Percentiles rank a stretch among this genome's conserved stretches.
Evolutionary conservation across 2,113 vertebrate species (phyloP).

Genomic region (Clupea harengus): DNA sequence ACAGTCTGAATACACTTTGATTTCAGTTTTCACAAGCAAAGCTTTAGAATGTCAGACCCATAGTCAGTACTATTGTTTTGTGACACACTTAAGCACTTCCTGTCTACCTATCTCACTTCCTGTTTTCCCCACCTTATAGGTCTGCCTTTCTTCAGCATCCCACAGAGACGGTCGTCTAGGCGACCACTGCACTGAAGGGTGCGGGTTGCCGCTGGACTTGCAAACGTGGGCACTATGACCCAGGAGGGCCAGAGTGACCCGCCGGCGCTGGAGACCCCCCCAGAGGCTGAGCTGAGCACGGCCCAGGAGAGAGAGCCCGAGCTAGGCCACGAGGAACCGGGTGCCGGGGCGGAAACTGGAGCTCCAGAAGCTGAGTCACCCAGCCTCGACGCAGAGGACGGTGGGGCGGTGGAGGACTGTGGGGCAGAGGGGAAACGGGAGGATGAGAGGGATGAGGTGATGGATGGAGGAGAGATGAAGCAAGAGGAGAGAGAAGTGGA

Average conservation of each 20-base stretch:
- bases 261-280: slow-evolving; percentile 57
- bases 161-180: background rate
- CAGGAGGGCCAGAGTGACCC: slow-evolving; percentile 73
- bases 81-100: background rate
- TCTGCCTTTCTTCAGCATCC: background rate
- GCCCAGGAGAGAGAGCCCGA: slow-evolving; percentile 37
- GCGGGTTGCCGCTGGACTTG: background rate
- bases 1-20: background rate
- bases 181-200: background rate
- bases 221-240: slow-evolving; percentile 69
- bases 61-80: background rate
- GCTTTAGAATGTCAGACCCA: background rate
- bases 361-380: background rate
- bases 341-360: slow-evolving; percentile 12
- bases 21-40: background rate
- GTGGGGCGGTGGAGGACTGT: slow-evolving; percentile 3
- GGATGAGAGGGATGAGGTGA: slow-evolving; percentile 35
- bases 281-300: slow-evolving; percentile 40
- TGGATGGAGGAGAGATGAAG: background rate
- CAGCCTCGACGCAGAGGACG: slow-evolving; percentile 15
- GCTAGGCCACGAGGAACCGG: slow-evolving; percentile 19
- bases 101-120: background rate
- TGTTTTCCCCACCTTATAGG: background rate
- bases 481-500: background rate
- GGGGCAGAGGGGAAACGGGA: slow-evolving; percentile 10